phyloP scores from a whole-genome alignment of 2,113 vertebrate genomes.

The Aegithalos caudatus region DNA sequence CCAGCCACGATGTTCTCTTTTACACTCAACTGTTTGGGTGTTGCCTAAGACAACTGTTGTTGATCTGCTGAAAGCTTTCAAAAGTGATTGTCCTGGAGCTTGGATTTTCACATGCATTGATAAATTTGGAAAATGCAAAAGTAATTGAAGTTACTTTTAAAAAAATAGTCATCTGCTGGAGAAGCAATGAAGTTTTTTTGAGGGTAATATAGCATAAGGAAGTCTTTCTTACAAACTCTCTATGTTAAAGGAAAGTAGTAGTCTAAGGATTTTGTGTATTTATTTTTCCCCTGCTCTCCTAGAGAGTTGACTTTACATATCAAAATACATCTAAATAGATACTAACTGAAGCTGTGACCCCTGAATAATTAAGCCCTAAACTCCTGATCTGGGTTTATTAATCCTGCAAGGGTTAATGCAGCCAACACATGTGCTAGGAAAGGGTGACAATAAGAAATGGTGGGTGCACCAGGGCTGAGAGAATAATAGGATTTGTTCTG shows the following conservation, averaged over 20 bases:
- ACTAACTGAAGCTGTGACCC: neutral
- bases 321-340: neutral
- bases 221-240: neutral
- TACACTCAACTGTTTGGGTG: neutral
- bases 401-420: neutral
- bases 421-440: neutral
- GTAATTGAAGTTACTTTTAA: neutral
- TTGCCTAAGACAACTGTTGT: neutral
- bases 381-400: too few relatives aligned
- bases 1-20: neutral
- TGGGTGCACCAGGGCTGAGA: neutral
- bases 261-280: neutral
- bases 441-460: neutral
- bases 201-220: neutral
- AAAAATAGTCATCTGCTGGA: neutral
- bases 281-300: rapidly evolving
- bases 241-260: neutral
- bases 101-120: neutral
- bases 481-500: neutral
- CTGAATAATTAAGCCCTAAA: neutral
- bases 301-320: neutral
- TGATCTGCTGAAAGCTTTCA: neutral
- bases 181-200: neutral
- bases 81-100: neutral
- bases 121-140: neutral